Evolutionary conservation across 2,888 invertebrate genomes (phyloP), one percentile per base, ranked within the genome.

Genomic region (Pycnomerus fuliginosus): DNA sequence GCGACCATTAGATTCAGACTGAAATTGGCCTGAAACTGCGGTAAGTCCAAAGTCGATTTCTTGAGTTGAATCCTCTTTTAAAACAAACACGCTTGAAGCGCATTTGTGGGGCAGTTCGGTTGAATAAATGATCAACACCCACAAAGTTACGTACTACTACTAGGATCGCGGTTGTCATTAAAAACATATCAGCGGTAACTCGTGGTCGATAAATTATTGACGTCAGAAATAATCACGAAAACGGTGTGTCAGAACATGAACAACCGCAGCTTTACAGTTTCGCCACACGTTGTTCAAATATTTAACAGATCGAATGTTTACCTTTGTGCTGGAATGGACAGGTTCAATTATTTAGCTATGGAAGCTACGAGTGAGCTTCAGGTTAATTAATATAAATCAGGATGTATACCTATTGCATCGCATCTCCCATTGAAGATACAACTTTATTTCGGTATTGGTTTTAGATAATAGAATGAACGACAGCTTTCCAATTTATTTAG

Each of bases 281-380:
- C 37, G 23, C 44, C 37, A 32, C 37, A 28, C 33, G 33, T 33
- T 34, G 33, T 37, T 37, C 44, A 41, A 43, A 47, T 48, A 47
- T 50, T 50, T 46, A 46, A 24, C 33, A 30, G 25, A 41, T 46
- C 36, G 44, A 41, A 50, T 44, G 47, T 50, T 50, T 50, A 39
- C 39, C 32, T 38, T 28, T 34, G 34, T 33, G 31, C 36, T 29
- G 29, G 36, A 37, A 30, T 36, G 31, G 28, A 44, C 32, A 29
- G 20, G 39, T 30, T 44, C 32, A 47, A 50, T 44, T 47, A 47
- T 41, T 47, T 30, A 43, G 27, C 24, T 15, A 14, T 14, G 11
- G 31, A 31, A 32, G 30, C 16, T 31, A 11, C 17, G 16, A 31
- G 31, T 23, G 4, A 14, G 13, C n/a, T 28, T 17, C 13, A 28